Conservation (phyloP, 2,797 vertebrate genomes). For the Danio aesculapii region DNA sequence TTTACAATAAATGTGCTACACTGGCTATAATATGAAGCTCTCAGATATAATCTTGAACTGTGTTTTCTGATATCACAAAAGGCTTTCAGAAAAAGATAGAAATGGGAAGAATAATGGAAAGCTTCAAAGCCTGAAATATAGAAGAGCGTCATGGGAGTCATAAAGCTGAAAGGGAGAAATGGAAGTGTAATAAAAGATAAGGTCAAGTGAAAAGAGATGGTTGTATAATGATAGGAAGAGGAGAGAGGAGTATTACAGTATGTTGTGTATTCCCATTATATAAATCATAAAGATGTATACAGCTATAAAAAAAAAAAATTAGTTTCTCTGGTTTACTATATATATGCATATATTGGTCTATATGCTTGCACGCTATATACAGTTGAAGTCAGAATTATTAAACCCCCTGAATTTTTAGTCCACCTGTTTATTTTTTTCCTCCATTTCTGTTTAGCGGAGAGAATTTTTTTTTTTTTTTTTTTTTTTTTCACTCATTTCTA, state of each 20-base stretch:
- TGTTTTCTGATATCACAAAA: not conserved
- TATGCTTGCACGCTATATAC: too few relatives aligned
- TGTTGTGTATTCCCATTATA: not conserved
- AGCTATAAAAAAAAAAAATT: too few relatives aligned
- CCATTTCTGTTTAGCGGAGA: too few relatives aligned
- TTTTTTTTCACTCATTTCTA: too few relatives aligned
- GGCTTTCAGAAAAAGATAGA: not conserved
- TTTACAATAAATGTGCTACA: not conserved
- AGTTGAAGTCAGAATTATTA: too few relatives aligned
- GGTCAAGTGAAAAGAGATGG: constrained; percentile 37
- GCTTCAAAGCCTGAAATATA: constrained; percentile 23
- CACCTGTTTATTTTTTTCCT: too few relatives aligned
- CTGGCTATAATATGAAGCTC: constrained; percentile 10
- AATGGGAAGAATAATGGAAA: constrained; percentile 4
- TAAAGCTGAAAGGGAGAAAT: constrained; percentile 23
- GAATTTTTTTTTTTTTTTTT: too few relatives aligned
- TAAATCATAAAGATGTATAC: too few relatives aligned
- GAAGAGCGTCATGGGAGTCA: constrained; percentile 27
- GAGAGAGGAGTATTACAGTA: not conserved
- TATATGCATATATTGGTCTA: too few relatives aligned
- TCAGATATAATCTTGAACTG: not conserved
- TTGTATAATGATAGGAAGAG: not conserved
- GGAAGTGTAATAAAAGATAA: constrained; percentile 20
- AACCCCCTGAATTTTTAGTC: too few relatives aligned
- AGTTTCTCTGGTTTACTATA: too few relatives aligned